These are phyloP conservation scores for Solenopsis invicta DNA, from an alignment of 1,140 invertebrate species.

Conservation along the genomic window DNA sequence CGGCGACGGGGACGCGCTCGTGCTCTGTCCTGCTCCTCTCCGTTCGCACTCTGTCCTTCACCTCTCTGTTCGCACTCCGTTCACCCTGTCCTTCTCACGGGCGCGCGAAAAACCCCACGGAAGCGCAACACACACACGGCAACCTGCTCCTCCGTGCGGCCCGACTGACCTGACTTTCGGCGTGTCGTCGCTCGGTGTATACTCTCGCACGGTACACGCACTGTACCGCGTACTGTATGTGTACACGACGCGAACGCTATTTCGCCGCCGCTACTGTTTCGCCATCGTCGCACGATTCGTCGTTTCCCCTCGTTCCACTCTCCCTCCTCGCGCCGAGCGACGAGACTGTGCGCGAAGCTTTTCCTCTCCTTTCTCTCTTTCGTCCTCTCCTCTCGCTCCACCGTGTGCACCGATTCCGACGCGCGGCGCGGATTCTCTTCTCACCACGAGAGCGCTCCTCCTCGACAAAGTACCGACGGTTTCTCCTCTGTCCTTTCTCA, in stretches of 20 bases:
- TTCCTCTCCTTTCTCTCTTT: slow-evolving; percentile 10
- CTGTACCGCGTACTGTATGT: slow-evolving; percentile 51
- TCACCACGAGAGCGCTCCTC: not conserved
- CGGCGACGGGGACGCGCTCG: not conserved
- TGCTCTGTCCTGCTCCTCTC: not conserved
- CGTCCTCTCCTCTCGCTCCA: not conserved
- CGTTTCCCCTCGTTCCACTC: slow-evolving; percentile 58
- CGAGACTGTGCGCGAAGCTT: not conserved
- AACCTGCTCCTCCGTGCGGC: not conserved
- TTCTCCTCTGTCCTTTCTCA: not conserved
- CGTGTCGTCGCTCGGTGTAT: slow-evolving; percentile 54
- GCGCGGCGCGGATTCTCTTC: not conserved
- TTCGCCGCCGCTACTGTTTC: slow-evolving; percentile 33
- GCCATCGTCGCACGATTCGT: slow-evolving; percentile 71
- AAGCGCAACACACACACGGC: slow-evolving; percentile 76
- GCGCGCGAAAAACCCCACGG: slow-evolving; percentile 64
- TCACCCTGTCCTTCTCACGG: slow-evolving; percentile 18
- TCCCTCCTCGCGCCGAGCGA: not conserved
- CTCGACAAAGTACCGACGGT: not conserved
- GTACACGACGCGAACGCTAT: slow-evolving; percentile 18
- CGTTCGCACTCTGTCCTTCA: not conserved
- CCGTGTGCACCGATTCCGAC: too few relatives aligned
- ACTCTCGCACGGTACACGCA: slow-evolving; percentile 50
- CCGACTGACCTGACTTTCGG: not conserved
- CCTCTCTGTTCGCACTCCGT: not conserved